Evolutionary conservation across 1,140 invertebrate genomes (phyloP), one percentile per base, ranked within the genome.

Genomic region (Antheraea pernyi): DNA sequence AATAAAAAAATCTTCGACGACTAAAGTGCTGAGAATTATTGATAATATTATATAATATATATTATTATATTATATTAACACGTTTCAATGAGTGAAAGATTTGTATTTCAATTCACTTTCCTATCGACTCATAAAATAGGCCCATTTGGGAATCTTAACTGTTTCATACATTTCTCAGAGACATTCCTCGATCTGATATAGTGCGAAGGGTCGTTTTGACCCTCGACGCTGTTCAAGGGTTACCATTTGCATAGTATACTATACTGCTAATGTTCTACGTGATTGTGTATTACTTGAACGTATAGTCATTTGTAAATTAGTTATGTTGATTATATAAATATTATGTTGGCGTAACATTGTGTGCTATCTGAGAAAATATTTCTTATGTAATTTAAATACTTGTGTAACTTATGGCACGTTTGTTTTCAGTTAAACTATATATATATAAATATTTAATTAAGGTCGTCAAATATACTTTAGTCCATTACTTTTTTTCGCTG

Each of bases 241-340:
- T 84, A 80, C 68, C 66, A 65, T 65, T 65, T 70, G 69, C 71
- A 69, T 78, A 78, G 80, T 82, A 73, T 81, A 76, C 80, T 82
- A 73, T 81, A 76, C 80, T 85, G 84, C 76, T 82, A 85, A 87
- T 80, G 82, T 87, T 76, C 70, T 87, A 79, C 70, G 72, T 73
- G 75, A 67, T 72, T 60, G 64, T 65, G 16, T 65, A 39, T 65
- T 48, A 13, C 4, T 6, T 13, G 11, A 53, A 53, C 16, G 11
- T 53, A 16, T 16, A 53, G 4, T 53, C 9, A 53, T 53, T 16
- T 53, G 16, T 53, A 53, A 53, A 2, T 53, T 53, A 6, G 4
- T n/a, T 53, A 5, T 53, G 16, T 16, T 13, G 0, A 48, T 53
- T 42, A 42, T 11, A 42, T 42, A 4, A 30, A 30, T 30, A 30